A percentile compares a stretch with the other conserved stretches of the same genome.
Conservation (phyloP, 2,113 vertebrate genomes). For the Mormoops blainvillei region DNA sequence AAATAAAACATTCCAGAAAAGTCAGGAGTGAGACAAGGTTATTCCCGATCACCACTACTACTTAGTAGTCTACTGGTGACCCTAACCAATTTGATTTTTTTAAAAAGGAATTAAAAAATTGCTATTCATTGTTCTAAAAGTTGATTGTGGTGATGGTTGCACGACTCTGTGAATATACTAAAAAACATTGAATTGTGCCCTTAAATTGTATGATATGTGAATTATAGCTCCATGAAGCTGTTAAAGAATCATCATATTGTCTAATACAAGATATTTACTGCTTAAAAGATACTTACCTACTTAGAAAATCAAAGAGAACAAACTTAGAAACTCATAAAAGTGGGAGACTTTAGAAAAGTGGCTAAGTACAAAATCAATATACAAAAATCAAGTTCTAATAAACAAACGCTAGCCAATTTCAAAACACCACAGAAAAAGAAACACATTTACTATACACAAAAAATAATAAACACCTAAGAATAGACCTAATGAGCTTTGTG, state of each 20-base stretch:
- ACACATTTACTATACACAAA: not conserved
- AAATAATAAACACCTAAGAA: not conserved
- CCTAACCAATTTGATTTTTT: not conserved
- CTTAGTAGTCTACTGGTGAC: not conserved
- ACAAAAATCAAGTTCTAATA: not conserved
- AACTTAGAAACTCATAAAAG: not conserved
- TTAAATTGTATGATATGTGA: not conserved
- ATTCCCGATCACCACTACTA: not conserved
- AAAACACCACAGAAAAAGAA: not conserved
- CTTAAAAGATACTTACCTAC: not conserved
- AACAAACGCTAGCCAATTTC: not conserved
- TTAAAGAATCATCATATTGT: not conserved
- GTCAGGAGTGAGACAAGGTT: not conserved
- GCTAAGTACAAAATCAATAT: not conserved
- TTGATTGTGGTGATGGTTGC: not conserved
- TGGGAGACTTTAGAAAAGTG: not conserved
- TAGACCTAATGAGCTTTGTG: not conserved
- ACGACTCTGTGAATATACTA: not conserved
- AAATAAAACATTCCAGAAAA: not conserved
- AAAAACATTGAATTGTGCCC: not conserved
- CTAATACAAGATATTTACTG: not conserved
- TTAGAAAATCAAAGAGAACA: constrained; percentile 2
- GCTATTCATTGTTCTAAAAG: not conserved
- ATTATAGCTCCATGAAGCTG: not conserved
- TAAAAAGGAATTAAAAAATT: not conserved